A percentile compares a stretch with the other conserved stretches of the same genome.
phyloP scores from a whole-genome alignment of 2,797 vertebrate species.

The Gymnoscopelus microlampas region DNA sequence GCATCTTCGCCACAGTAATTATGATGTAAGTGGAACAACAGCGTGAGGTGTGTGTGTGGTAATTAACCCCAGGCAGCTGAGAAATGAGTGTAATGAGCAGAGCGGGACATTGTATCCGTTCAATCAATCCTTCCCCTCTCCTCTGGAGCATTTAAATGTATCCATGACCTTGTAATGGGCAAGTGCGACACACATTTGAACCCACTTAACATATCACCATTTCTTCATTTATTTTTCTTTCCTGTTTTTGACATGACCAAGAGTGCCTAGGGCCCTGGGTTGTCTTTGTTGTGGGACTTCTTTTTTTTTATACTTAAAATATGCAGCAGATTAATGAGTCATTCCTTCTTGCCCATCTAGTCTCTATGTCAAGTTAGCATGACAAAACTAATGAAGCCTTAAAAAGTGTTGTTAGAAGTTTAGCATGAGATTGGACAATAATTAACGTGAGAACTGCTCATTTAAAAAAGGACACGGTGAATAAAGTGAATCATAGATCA shows the following conservation, averaged over 20 bases:
- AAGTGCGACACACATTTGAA: constrained; percentile 87
- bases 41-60: constrained; percentile 87
- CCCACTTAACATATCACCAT: constrained; percentile 84
- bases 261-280: constrained; percentile 53
- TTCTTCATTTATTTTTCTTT: constrained; percentile 73
- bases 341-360: constrained; percentile 22
- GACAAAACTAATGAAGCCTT: constrained; percentile 67
- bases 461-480: constrained; percentile 66
- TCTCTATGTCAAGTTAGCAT: constrained; percentile 50
- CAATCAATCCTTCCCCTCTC: constrained; percentile 86
- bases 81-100: constrained; percentile 90
- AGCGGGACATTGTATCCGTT: constrained; percentile 86
- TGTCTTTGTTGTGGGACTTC: constrained; percentile 49
- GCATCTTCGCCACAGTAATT: constrained; percentile 85
- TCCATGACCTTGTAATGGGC: constrained; percentile 88
- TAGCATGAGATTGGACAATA: constrained; percentile 67
- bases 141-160: constrained; percentile 85
- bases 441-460: constrained; percentile 51
- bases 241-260: constrained; percentile 57
- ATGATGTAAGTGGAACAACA: constrained; percentile 93
- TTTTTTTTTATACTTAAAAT: constrained; percentile 23
- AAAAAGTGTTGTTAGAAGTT: constrained; percentile 66
- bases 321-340: constrained; percentile 45
- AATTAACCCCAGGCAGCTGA: constrained; percentile 93
- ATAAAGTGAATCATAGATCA: constrained; percentile 69